Base-by-base conservation (phyloP, 1,140 invertebrate genomes). In the Heliconius melpomene region DNA sequence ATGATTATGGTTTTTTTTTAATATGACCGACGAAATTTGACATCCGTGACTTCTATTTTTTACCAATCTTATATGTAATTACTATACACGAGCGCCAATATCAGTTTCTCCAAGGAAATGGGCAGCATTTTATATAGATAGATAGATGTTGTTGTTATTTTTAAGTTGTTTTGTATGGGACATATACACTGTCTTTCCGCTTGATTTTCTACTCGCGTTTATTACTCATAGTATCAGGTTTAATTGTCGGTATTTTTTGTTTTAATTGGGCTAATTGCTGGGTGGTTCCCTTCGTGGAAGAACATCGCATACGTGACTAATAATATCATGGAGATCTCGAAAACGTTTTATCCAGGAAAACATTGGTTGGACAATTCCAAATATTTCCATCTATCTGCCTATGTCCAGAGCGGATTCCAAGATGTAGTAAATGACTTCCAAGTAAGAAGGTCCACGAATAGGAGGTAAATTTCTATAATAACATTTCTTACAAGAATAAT, bases 1-100 rank as follows among this genome's bases (percentile, higher is more conserved):
- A 85, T 92, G 90, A 91, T 92, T 91, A 93, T 91, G 88, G 91
- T 93, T 91, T 93, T 90, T 83, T 93, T 90, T 83, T 88, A 89
- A 89, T 91, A 89, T 87, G 86, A 90, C 87, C 83, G 84, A 93
- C 88, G 87, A 88, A 85, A 89, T 83, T 89, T 89, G 86, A 89
- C 87, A 89, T 91, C 88, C 90, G 88, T 89, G 87, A 90, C 85
- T 85, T 85, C 73, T 84, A 86, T 88, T 89, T 89, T 89, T 90
- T 90, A 84, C 87, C 88, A 80, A 79, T 80, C 74, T 83, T 72
- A 74, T 84, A 81, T 83, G 75, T 89, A 88, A 88, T 92, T 88
- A 87, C 84, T 81, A n/a, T 79, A 76, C 71, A 78, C 74, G 76
- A 77, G 80, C 77, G 66, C 71, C 16, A 57, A 82, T 77, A 74